These are phyloP conservation scores for Eledone cirrhosa DNA, from an alignment of 2,888 invertebrate species.

Conservation along the genomic window DNA sequence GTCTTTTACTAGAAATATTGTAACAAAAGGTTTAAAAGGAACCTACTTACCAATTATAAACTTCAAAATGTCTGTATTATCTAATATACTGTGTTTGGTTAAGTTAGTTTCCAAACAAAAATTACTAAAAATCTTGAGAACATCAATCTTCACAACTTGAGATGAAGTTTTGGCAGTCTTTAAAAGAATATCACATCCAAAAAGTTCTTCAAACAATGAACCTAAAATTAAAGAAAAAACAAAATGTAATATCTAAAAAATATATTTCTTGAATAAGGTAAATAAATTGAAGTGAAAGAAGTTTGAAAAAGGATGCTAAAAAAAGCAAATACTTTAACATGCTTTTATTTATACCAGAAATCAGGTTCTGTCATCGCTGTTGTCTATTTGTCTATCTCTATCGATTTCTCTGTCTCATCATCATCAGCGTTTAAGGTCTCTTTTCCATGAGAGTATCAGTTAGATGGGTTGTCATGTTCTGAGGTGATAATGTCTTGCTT, in stretches of 20 bases:
- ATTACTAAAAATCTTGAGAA: neutral
- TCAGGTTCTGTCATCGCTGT: too few relatives aligned
- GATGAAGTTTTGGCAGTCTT: neutral
- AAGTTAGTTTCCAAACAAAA: neutral
- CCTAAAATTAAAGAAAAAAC: neutral
- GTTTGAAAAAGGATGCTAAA: neutral
- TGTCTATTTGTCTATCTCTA: too few relatives aligned
- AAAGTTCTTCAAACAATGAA: neutral
- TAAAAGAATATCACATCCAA: neutral
- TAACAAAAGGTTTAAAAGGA: too few relatives aligned
- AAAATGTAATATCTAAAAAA: too few relatives aligned
- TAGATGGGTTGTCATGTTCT: too few relatives aligned
- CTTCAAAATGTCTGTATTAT: neutral
- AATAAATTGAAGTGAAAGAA: neutral
- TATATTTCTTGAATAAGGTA: neutral
- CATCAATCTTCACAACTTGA: conserved; percentile 11
- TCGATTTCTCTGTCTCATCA: too few relatives aligned
- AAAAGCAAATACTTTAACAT: too few relatives aligned
- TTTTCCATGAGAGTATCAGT: too few relatives aligned
- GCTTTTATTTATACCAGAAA: too few relatives aligned
- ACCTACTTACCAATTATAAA: neutral
- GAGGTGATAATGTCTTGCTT: too few relatives aligned
- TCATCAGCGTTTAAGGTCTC: too few relatives aligned
- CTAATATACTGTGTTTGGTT: neutral
- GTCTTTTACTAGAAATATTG: too few relatives aligned